These are phyloP conservation scores for Drosophila infuscata DNA, from an alignment of 2,888 invertebrate species.

Conservation along the genomic window DNA sequence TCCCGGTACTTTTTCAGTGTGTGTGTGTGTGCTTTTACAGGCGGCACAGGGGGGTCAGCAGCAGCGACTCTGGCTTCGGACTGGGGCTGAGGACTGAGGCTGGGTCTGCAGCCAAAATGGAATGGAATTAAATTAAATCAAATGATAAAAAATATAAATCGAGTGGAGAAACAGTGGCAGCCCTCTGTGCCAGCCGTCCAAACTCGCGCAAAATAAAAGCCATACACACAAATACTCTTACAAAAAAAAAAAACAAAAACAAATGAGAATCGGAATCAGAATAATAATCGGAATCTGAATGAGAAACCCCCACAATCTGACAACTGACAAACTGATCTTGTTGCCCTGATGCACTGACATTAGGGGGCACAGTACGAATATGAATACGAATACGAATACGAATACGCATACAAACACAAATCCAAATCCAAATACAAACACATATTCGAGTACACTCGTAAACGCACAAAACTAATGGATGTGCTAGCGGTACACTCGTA, in stretches of 20 bases:
- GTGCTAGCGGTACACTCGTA: conserved; percentile 18
- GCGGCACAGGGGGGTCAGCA: conserved; percentile 25
- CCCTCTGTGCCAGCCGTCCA: conserved; percentile 67
- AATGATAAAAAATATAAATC: conserved; percentile 83
- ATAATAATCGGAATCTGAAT: conserved; percentile 36
- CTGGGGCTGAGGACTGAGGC: conserved; percentile 36
- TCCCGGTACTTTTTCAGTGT: conserved; percentile 30
- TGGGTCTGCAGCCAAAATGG: conserved; percentile 64
- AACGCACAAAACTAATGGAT: conserved; percentile 46
- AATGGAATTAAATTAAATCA: conserved; percentile 84
- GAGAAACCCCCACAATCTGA: conserved; percentile 53
- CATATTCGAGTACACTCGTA: conserved; percentile 18
- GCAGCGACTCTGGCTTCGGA: conserved; percentile 13
- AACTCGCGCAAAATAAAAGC: conserved; percentile 28
- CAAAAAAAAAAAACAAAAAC: conserved; percentile 23
- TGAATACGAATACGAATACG: background rate
- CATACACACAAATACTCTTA: conserved; percentile 3
- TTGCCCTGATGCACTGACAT: conserved; percentile 41
- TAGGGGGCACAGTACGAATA: conserved; percentile 43
- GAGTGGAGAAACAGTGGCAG: conserved; percentile 79
- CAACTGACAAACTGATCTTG: conserved; percentile 34
- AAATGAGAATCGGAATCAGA: conserved; percentile 57
- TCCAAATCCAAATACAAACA: background rate
- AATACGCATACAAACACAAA: background rate
- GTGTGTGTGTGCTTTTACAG: conserved; percentile 3